A percentile compares a stretch with the other conserved stretches of the same genome.
phyloP scores from a whole-genome alignment of 2,113 vertebrate species.

The Stigmatopora argus region DNA sequence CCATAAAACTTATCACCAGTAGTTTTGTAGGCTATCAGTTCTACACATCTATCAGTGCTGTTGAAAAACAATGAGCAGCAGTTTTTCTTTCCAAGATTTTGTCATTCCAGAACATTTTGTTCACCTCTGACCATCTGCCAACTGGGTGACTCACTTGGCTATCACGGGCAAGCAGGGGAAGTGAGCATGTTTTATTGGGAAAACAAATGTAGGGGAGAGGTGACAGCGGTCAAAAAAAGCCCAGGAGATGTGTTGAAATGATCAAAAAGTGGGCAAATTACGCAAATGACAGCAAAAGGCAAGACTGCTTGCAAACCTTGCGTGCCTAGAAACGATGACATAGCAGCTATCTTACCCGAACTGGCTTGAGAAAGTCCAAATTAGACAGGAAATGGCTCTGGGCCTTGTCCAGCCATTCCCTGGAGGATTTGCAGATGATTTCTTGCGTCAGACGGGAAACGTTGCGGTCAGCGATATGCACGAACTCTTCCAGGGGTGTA shows the following conservation, averaged over 20 bases:
- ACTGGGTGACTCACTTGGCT: conserved; percentile 26
- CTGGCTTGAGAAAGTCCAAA: conserved; percentile 80
- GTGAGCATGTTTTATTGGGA: conserved; percentile 6
- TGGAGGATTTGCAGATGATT: conserved; percentile 76
- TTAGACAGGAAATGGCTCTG: conserved; percentile 79
- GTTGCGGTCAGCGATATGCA: conserved; percentile 68
- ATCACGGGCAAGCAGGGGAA: conserved; percentile 33
- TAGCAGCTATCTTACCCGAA: conserved; percentile 69
- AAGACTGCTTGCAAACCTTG: too few relatives aligned
- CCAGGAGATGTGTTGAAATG: neutral
- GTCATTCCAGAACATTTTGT: conserved; percentile 1
- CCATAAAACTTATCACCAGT: neutral
- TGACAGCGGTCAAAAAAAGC: neutral
- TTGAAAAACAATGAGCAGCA: neutral
- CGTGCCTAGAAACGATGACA: too few relatives aligned
- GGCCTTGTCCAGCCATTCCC: conserved; percentile 71
- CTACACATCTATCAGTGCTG: neutral
- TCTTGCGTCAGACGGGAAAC: conserved; percentile 63
- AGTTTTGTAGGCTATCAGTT: neutral
- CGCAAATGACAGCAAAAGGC: too few relatives aligned
- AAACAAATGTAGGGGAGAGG: conserved; percentile 3
- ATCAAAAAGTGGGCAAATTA: neutral
- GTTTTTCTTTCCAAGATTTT: conserved; percentile 3
- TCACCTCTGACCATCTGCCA: conserved; percentile 10
- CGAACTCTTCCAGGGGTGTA: conserved; percentile 71